Evolutionary conservation across 2,888 invertebrate genomes (phyloP).

Genomic region (Erebia epiphron): DNA sequence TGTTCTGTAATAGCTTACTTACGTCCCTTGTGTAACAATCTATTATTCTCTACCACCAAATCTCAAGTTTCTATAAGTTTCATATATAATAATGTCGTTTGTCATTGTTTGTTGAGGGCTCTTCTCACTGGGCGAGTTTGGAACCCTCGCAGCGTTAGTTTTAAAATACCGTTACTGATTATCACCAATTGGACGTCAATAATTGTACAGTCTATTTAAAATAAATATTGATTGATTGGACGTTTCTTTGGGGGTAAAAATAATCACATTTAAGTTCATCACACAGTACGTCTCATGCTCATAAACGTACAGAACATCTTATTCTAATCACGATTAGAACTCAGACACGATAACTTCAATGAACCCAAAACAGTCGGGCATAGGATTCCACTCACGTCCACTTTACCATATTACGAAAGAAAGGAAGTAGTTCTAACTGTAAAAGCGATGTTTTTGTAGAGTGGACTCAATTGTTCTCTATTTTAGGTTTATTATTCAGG

Average conservation of each 20-base stretch:
- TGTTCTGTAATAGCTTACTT: too few relatives aligned
- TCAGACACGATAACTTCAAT: conserved; percentile 40
- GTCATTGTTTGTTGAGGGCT: too few relatives aligned
- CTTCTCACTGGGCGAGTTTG: too few relatives aligned
- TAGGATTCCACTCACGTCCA: conserved; percentile 56
- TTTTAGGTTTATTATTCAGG: conserved; percentile 65
- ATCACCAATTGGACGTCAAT: too few relatives aligned
- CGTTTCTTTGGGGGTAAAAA: neutral
- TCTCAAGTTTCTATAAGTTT: too few relatives aligned
- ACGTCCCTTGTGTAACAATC: too few relatives aligned
- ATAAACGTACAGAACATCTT: conserved; percentile 14
- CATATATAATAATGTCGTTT: too few relatives aligned
- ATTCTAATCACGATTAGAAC: conserved; percentile 43
- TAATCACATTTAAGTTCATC: conserved; percentile 1
- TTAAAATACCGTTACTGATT: too few relatives aligned
- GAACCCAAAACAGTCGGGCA: conserved; percentile 33
- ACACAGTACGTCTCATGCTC: conserved; percentile 19
- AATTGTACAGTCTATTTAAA: too few relatives aligned
- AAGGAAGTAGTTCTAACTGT: conserved; percentile 68
- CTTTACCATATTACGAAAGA: conserved; percentile 43
- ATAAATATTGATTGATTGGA: too few relatives aligned
- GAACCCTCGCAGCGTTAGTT: too few relatives aligned
- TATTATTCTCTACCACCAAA: too few relatives aligned
- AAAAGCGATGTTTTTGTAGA: conserved; percentile 55
- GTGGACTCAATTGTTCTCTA: conserved; percentile 52